A percentile compares a stretch with the other conserved stretches of the same genome.
phyloP scores from a whole-genome alignment of 2,113 vertebrate genomes.

The Apistogramma diplotaenia region DNA sequence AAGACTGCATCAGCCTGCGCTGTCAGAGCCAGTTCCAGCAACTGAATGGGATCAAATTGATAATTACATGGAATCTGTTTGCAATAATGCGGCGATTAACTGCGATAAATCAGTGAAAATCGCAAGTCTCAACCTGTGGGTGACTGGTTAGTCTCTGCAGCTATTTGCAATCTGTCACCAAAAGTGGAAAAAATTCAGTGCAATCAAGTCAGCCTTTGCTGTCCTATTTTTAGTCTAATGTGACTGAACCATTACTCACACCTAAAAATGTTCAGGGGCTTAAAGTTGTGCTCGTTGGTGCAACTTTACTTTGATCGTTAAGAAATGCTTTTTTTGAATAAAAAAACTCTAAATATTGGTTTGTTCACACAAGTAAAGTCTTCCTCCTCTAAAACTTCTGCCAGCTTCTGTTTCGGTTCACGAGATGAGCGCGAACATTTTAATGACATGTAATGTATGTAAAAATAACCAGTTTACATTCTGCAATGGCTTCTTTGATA shows the following conservation, averaged over 20 bases:
- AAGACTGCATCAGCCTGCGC: neutral
- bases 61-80: neutral
- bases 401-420: neutral
- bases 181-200: neutral
- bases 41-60: neutral
- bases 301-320: neutral
- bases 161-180: neutral
- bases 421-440: neutral
- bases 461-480: neutral
- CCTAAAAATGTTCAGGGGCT: neutral
- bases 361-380: neutral
- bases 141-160: no score
- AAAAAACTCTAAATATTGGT: neutral
- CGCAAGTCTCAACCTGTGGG: neutral
- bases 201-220: no score
- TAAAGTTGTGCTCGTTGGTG: neutral
- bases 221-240: neutral
- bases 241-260: neutral
- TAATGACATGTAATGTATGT: neutral
- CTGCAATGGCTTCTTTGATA: constrained; percentile 36
- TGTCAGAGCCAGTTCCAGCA: neutral
- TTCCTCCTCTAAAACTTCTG: neutral
- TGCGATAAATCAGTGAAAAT: no score
- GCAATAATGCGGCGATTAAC: no score
- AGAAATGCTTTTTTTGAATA: rapidly evolving